Conservation (phyloP, 2,113 vertebrate genomes). For the Ptilonorhynchus violaceus region DNA sequence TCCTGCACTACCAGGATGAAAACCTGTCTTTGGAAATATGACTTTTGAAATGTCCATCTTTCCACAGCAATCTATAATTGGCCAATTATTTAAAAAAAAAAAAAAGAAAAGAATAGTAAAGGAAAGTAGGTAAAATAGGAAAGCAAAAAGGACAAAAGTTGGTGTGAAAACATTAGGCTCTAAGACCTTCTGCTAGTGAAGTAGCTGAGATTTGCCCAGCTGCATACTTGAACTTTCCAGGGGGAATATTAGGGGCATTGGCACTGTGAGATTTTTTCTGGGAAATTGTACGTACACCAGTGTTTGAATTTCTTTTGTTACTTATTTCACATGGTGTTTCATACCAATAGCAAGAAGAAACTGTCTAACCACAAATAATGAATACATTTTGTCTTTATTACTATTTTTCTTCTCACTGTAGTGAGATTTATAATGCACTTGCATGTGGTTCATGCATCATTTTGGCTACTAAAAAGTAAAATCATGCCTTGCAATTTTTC, state of each 20-base stretch:
- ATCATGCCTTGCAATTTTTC: background rate
- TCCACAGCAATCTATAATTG: background rate
- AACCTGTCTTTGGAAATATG: background rate
- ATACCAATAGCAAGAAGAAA: background rate
- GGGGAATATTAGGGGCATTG: background rate
- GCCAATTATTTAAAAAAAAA: background rate
- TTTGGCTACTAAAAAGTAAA: slow-evolving; percentile 3
- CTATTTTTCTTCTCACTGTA: background rate
- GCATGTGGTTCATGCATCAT: background rate
- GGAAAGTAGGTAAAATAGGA: background rate
- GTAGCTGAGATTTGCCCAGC: background rate
- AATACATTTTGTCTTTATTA: background rate
- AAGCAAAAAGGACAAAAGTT: background rate
- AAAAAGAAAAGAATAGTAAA: background rate
- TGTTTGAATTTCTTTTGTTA: background rate
- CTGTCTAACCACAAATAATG: background rate
- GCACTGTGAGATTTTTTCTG: background rate
- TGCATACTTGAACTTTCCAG: background rate
- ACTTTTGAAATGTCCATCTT: background rate
- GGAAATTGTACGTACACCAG: background rate
- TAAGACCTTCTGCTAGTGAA: background rate
- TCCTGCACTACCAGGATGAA: background rate
- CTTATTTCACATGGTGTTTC: background rate
- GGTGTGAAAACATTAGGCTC: background rate
- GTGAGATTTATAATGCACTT: background rate